Evolutionary conservation across 2,113 vertebrate genomes (phyloP), one percentile per base, ranked within the genome.

Genomic region (Fulmarus glacialis): DNA sequence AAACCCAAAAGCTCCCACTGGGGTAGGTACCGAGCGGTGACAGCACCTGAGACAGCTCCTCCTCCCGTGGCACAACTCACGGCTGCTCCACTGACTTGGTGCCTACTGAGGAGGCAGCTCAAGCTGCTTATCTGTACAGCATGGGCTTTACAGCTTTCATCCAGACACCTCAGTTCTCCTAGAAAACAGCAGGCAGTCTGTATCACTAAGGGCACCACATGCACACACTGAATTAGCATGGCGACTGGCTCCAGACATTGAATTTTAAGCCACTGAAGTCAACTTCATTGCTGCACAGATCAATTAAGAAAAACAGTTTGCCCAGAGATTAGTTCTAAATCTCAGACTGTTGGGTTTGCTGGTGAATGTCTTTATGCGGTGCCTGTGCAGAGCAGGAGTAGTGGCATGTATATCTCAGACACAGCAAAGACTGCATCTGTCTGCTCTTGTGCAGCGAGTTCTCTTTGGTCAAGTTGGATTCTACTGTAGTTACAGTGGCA

Each of bases 21-120:
- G 11, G 22, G 26, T 32, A 43, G 16, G 34, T 45, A n/a, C 18
- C 0, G 1, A 42, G 8, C 3, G 1, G 47, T 38, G 24, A 43
- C 48, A 89, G 82, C 20, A 85, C 43, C 43, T 71, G 43, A 80
- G 87, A 87, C 14, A 84, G 52, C 42, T 89, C 38, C 59, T 88
- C 21, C 15, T 66, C 20, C 48, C 4, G 0, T 3, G 20, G 26
- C 27, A 47, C 36, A 48, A 3, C 16, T 66, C 27, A 3, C 4
- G 5, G 29, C 48, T n/a, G 26, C 42, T 84, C 45, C 55, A 16
- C 14, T 21, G 21, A 26, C n/a, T 45, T 24, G 24, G 24, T n/a
- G 11, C 36, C 56, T 36, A 12, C 23, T 1, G 12, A 64, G 43
- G 16, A 80, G 29, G 27, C 3, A 66, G 27, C 50, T 91, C 16